Evolutionary conservation across 2,797 vertebrate genomes (phyloP).

Genomic region (Valencia hispanica): DNA sequence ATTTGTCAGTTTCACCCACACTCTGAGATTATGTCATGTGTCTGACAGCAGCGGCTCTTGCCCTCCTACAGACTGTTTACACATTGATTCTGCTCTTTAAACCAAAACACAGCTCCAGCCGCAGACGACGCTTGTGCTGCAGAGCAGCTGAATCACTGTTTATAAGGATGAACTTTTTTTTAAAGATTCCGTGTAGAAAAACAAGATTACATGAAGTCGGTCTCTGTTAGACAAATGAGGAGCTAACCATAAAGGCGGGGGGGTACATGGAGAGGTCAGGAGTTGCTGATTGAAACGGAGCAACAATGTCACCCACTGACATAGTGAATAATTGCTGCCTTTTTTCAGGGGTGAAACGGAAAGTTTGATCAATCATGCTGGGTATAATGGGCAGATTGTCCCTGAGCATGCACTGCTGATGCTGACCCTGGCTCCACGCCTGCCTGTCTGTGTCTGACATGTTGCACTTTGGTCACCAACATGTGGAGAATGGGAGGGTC

Average conservation of each 20-base stretch:
- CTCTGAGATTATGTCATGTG: conserved; percentile 26
- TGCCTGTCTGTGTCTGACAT: conserved; percentile 51
- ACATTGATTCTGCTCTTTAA: conserved; percentile 33
- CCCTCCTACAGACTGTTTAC: conserved; percentile 40
- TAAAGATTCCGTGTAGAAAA: conserved; percentile 57
- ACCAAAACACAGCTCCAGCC: conserved; percentile 47
- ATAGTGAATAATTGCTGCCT: conserved; percentile 50
- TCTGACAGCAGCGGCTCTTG: conserved; percentile 32
- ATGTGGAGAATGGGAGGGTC: conserved; percentile 75
- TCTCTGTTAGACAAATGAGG: conserved; percentile 68
- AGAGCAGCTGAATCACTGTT: conserved; percentile 40
- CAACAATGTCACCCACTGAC: conserved; percentile 56
- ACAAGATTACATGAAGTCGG: conserved; percentile 70
- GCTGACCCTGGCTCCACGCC: conserved; percentile 34
- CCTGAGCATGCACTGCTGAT: conserved; percentile 25
- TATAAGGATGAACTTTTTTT: conserved; percentile 58
- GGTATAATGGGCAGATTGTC: conserved; percentile 68
- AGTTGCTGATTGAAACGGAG: conserved; percentile 4
- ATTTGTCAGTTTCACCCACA: conserved; percentile 15
- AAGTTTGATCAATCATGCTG: conserved; percentile 39
- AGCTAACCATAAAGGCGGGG: conserved; percentile 48
- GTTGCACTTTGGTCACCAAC: conserved; percentile 65
- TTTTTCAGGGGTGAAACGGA: conserved; percentile 56
- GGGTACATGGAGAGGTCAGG: background rate
- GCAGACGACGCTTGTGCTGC: conserved; percentile 27